phyloP scores from a whole-genome alignment of 1,140 invertebrate genomes.

The Bathynomus jamesi region DNA sequence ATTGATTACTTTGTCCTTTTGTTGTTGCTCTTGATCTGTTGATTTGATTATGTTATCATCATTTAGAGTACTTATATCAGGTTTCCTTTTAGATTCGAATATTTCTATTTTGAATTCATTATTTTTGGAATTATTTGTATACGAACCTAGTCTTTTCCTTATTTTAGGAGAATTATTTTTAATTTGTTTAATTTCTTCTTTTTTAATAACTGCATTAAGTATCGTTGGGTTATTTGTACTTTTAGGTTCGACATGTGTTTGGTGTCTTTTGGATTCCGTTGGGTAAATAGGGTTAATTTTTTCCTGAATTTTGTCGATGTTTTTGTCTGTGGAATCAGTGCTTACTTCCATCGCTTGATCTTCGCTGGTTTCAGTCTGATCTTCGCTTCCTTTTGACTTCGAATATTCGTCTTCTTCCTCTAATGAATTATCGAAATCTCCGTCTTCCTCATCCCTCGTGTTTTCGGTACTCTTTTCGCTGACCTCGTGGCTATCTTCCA shows the following conservation, averaged over 20 bases:
- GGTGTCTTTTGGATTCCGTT: conserved; percentile 6
- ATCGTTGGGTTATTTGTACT: too few relatives aligned
- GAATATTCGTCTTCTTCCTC: too few relatives aligned
- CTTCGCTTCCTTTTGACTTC: background rate
- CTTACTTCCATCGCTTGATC: background rate
- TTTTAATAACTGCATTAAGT: too few relatives aligned
- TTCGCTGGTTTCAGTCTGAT: background rate
- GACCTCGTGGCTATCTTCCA: too few relatives aligned
- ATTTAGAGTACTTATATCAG: background rate
- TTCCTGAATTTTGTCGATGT: background rate
- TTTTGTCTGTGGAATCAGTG: background rate
- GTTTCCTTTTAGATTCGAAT: conserved; percentile 20
- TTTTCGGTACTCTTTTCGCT: too few relatives aligned
- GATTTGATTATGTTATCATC: too few relatives aligned
- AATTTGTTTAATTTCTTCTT: too few relatives aligned
- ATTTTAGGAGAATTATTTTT: background rate
- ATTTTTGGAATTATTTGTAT: conserved; percentile 7
- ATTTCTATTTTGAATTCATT: conserved; percentile 28
- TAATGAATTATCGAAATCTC: background rate
- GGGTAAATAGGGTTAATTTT: background rate
- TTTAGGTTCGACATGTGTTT: background rate
- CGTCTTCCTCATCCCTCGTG: too few relatives aligned
- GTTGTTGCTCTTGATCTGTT: too few relatives aligned
- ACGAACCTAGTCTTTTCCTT: conserved; percentile 4
- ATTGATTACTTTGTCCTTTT: background rate